phyloP scores from a whole-genome alignment of 2,113 vertebrate species.

The Sprattus sprattus region DNA sequence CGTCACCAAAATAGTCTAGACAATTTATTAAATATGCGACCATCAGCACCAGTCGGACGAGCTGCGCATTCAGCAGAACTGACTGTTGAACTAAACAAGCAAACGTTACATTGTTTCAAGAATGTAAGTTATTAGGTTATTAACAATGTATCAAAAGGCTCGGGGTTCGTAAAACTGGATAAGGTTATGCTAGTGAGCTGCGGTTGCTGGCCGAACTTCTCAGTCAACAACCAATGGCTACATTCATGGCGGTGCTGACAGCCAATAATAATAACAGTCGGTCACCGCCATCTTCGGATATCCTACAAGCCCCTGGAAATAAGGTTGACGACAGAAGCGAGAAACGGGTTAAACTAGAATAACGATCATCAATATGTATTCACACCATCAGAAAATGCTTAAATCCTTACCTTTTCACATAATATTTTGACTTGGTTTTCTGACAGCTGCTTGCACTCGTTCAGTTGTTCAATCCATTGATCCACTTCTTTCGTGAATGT shows the following conservation, averaged over 20 bases:
- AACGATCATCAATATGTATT: not conserved
- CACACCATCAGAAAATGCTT: conserved; percentile 13
- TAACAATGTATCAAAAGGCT: not conserved
- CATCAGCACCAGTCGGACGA: not conserved
- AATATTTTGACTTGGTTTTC: conserved; percentile 94
- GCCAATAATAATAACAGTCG: conserved; percentile 46
- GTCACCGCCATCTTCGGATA: conserved; percentile 36
- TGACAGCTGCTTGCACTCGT: conserved; percentile 91
- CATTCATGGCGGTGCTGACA: not conserved
- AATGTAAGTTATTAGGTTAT: not conserved
- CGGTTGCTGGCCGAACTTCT: conserved; percentile 34
- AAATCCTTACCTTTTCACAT: conserved; percentile 84
- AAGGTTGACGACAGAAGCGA: not conserved
- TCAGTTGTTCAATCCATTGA: conserved; percentile 94
- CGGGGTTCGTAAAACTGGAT: not conserved
- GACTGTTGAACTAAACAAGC: not conserved
- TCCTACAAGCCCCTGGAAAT: conserved; percentile 22
- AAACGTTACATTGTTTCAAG: not conserved
- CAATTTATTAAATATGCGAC: conserved; percentile 6
- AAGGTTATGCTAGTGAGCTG: conserved; percentile 6
- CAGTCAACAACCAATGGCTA: conserved; percentile 40
- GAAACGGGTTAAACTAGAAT: not conserved
- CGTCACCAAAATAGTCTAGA: conserved; percentile 9
- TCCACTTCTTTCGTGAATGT: conserved; percentile 93
- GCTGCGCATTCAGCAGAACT: not conserved